Conservation (phyloP, 2,113 vertebrate species). For the Spea bombifrons region DNA sequence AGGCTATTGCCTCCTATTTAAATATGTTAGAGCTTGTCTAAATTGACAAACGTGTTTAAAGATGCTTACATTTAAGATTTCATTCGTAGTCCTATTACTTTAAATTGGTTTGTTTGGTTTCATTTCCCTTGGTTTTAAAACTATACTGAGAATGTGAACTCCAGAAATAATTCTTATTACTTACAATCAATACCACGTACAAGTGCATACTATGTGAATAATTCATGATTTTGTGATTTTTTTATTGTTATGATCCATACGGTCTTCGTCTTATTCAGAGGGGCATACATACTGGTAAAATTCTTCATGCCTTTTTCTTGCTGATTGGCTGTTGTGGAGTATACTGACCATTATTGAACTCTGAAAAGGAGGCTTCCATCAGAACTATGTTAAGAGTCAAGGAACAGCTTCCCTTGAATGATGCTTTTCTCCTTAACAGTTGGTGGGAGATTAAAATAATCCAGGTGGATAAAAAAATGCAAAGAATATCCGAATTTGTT, state of each 20-base stretch:
- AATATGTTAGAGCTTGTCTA: too few species aligned
- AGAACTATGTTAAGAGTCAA: constrained; percentile 68
- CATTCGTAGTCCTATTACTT: too few species aligned
- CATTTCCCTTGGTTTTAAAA: background rate
- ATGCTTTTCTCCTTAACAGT: constrained; percentile 79
- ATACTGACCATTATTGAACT: constrained; percentile 71
- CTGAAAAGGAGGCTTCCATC: constrained; percentile 69
- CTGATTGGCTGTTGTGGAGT: constrained; percentile 62
- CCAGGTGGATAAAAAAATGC: constrained; percentile 69
- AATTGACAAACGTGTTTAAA: too few species aligned
- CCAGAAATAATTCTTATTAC: background rate
- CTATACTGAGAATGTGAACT: background rate
- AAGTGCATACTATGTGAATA: background rate
- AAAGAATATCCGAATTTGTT: constrained; percentile 62
- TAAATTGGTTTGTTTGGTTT: too few species aligned
- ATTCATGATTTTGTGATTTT: background rate
- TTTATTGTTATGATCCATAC: constrained; percentile 13
- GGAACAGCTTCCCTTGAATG: constrained; percentile 72
- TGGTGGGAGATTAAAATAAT: constrained; percentile 89
- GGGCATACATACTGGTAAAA: constrained; percentile 60
- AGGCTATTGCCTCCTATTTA: too few species aligned
- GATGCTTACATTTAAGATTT: too few species aligned
- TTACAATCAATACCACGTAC: background rate
- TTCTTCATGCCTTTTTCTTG: constrained; percentile 56
- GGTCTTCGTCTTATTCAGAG: constrained; percentile 22